These are phyloP conservation scores for Drosophila pullipes DNA, from an alignment of 2,888 invertebrate species.

Conservation along the genomic window DNA sequence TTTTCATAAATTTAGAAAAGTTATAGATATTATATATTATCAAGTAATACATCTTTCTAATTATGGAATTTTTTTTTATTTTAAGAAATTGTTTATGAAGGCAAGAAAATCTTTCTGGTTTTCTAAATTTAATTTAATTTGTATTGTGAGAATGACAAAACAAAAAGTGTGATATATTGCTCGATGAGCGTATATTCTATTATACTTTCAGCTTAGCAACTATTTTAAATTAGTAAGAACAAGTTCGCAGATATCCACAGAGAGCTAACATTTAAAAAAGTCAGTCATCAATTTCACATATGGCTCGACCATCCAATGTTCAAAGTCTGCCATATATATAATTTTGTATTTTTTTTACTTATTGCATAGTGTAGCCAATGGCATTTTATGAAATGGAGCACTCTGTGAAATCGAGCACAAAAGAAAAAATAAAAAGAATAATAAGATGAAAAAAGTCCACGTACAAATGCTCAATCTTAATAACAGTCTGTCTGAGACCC, in stretches of 20 bases:
- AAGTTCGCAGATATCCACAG: background rate
- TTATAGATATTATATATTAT: background rate
- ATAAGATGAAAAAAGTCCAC: slow-evolving; percentile 6
- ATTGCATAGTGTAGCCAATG: slow-evolving; percentile 12
- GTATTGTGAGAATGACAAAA: background rate
- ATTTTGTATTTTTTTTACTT: background rate
- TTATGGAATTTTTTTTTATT: background rate
- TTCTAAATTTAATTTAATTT: background rate
- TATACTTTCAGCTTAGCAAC: background rate
- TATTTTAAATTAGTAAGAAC: background rate
- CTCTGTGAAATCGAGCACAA: slow-evolving; percentile 37
- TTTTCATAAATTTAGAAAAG: background rate
- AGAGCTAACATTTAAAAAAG: background rate
- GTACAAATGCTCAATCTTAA: slow-evolving; percentile 29
- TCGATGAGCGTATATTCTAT: background rate
- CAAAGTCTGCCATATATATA: background rate
- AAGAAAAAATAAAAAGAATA: background rate
- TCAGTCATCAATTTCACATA: background rate
- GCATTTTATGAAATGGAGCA: slow-evolving; percentile 31
- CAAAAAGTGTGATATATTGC: background rate
- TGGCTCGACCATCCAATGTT: background rate
- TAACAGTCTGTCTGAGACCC: slow-evolving; percentile 15
- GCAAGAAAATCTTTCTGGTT: background rate
- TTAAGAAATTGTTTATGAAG: background rate
- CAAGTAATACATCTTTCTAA: background rate